Conservation (phyloP, 2,888 invertebrate species). For the Odontocerum albicorne region DNA sequence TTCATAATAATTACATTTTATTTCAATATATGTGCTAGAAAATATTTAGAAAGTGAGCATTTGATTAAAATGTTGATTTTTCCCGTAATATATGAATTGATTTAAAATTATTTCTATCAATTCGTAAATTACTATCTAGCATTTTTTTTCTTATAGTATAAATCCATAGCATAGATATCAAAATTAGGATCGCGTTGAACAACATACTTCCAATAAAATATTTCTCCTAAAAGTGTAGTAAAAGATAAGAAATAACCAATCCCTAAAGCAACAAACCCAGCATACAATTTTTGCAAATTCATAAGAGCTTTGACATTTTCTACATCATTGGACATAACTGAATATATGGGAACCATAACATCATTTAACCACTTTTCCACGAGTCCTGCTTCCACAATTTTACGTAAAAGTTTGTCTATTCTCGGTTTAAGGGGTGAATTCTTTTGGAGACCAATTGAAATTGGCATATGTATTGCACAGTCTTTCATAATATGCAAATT, state of each 20-base stretch:
- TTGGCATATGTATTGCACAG: slow-evolving; percentile 78
- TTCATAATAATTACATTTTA: too few species aligned
- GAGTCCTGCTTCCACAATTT: slow-evolving; percentile 74
- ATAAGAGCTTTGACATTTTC: slow-evolving; percentile 72
- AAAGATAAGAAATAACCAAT: slow-evolving; percentile 68
- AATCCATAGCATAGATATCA: slow-evolving; percentile 66
- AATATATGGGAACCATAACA: slow-evolving; percentile 62
- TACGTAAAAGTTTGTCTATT: slow-evolving; percentile 66
- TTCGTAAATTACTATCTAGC: background rate
- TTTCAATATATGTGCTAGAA: too few species aligned
- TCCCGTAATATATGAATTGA: too few species aligned
- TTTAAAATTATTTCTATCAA: too few species aligned
- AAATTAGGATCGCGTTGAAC: slow-evolving; percentile 69
- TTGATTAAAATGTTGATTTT: too few species aligned
- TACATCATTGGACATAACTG: slow-evolving; percentile 58
- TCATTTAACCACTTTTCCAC: slow-evolving; percentile 80
- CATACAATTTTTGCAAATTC: slow-evolving; percentile 76
- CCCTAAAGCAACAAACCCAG: slow-evolving; percentile 71
- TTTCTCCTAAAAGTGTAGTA: slow-evolving; percentile 61
- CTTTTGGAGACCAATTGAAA: slow-evolving; percentile 79
- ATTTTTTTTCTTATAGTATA: slow-evolving; percentile 4
- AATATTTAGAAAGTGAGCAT: too few species aligned
- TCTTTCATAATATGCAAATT: slow-evolving; percentile 80
- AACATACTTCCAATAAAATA: slow-evolving; percentile 66
- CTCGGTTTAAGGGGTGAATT: slow-evolving; percentile 75